Conservation (phyloP, 1,140 invertebrate genomes). For the Wiebesia pumilae region DNA sequence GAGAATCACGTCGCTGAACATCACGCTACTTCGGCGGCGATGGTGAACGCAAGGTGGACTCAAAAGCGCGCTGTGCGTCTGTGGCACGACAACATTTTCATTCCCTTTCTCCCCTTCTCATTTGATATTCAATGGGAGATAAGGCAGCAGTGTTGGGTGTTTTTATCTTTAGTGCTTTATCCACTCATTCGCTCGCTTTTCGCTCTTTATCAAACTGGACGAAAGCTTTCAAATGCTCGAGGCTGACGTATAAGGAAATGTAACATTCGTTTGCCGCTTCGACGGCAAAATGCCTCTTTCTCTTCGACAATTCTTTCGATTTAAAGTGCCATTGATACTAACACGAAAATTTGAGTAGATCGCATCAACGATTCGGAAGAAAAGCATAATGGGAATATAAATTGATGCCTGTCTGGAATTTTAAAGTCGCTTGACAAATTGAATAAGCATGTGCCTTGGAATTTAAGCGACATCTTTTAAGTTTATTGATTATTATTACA, state of each 20-base stretch:
- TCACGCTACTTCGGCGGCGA: slow-evolving; percentile 85
- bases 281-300: too few species aligned
- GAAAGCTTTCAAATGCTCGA: too few species aligned
- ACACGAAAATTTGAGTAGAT: slow-evolving; percentile 55
- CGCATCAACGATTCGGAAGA: background rate
- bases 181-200: too few species aligned
- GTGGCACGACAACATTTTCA: slow-evolving; percentile 46
- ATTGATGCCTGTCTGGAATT: background rate
- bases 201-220: too few species aligned
- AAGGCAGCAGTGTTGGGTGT: too few species aligned
- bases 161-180: too few species aligned
- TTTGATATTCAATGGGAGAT: background rate
- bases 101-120: background rate
- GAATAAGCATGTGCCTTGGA: background rate
- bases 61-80: slow-evolving; percentile 76
- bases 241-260: too few species aligned
- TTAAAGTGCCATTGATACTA: background rate
- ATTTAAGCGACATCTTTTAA: too few species aligned
- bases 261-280: too few species aligned
- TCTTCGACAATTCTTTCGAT: too few species aligned
- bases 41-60: slow-evolving; percentile 78
- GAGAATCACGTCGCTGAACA: slow-evolving; percentile 90
- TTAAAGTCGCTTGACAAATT: too few species aligned
- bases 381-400: background rate
- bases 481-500: background rate